Conservation (phyloP, 2,797 vertebrate species). For the Coregonus ussuriensis region DNA sequence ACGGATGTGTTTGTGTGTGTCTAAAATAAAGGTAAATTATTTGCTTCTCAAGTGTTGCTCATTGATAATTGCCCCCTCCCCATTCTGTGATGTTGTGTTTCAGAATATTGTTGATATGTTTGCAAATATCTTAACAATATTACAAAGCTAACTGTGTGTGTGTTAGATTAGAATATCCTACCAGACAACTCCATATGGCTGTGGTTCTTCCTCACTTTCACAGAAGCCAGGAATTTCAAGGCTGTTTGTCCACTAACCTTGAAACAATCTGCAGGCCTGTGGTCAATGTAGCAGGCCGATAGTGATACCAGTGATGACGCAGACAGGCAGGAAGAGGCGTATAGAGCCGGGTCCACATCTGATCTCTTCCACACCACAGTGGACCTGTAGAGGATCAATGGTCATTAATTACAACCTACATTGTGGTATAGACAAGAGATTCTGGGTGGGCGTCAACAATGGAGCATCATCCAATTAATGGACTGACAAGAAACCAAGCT, state of each 20-base stretch:
- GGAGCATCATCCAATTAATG: too few relatives aligned
- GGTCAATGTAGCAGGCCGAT: slow-evolving; percentile 2
- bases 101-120: background rate
- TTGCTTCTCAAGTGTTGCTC: background rate
- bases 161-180: background rate
- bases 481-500: too few relatives aligned
- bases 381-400: background rate
- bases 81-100: background rate
- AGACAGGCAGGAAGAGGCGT: background rate
- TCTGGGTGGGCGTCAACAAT: too few relatives aligned
- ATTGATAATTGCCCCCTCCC: background rate
- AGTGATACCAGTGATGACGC: background rate
- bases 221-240: background rate
- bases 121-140: background rate
- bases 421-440: background rate
- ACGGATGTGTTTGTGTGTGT: background rate
- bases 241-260: background rate
- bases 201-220: background rate
- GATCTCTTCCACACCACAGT: background rate
- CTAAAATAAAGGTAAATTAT: background rate
- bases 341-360: slow-evolving; percentile 7
- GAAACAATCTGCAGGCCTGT: background rate
- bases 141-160: background rate
- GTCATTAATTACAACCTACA: background rate
- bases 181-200: background rate